Base-by-base conservation (phyloP, 2,797 vertebrate species). In the Manis crassicaudata region DNA sequence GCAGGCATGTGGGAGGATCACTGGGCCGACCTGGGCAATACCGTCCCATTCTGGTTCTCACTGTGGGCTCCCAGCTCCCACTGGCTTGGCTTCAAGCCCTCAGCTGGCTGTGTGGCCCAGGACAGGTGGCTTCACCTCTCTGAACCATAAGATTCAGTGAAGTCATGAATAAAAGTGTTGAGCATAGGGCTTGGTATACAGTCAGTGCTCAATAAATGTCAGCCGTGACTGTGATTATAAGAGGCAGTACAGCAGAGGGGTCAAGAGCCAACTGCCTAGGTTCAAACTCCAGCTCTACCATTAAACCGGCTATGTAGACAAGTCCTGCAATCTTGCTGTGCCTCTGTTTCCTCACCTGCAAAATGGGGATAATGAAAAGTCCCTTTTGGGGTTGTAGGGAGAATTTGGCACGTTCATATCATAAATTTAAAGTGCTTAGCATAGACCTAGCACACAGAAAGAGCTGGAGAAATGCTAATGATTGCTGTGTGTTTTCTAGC, bases 241-340 rank as follows among this genome's bases (percentile, higher is more conserved):
- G 35, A 77, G 13, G 16, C 2, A 25, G 23, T 0, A 2, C 3
- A 54, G 43, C 63, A 40, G 50, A 27, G 37, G 8, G 2, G 4
- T 25, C 52, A 17, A 17, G 40, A 76, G 40, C 7, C 60, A 29
- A 23, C 1, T 3, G 20, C 62, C 25, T 25, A 4, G 14, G 65
- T 43, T 87, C 10, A 0, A 46, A 65, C 81, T 29, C 23, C 29
- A 84, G 75, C 65, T 88, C 58, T 73, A 81, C 46, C 23, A 11
- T 63, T 83, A 60, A 21, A 5, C 35, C 7, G 11, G 29, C 18
- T 12, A 21, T 6, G 2, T 2, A 16, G 35, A 70, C 18, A 25
- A 58, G 63, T 63, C 58, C 14, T 0, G 0, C 9, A 13, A 11
- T 37, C 32, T 0, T 13, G 0, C 27, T 6, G 35, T 37, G 54